These are phyloP conservation scores for Lathronympha strigana DNA, from an alignment of 2,888 invertebrate species.

Conservation along the genomic window DNA sequence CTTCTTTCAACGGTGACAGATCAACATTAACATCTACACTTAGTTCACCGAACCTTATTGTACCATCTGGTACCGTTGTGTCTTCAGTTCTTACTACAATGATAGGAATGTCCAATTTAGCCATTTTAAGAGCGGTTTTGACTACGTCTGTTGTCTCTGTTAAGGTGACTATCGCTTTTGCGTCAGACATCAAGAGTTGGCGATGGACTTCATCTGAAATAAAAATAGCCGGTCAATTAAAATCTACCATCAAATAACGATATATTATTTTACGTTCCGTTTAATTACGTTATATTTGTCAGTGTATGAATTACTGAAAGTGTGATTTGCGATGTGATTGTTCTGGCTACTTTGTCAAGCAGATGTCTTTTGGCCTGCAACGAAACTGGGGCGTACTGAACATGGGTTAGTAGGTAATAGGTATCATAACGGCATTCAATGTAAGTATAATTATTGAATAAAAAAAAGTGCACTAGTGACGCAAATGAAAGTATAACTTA, in stretches of 20 bases:
- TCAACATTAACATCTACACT: constrained; percentile 83
- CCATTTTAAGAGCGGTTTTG: constrained; percentile 75
- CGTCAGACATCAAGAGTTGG: constrained; percentile 85
- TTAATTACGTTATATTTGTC: no score
- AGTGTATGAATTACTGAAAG: no score
- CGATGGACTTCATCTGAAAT: constrained; percentile 88
- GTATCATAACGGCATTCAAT: no score
- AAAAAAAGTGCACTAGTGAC: no score
- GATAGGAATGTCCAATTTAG: constrained; percentile 81
- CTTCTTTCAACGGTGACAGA: constrained; percentile 77
- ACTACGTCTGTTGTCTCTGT: constrained; percentile 77
- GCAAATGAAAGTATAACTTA: neutral
- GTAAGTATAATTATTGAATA: no score
- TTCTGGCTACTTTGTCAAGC: no score
- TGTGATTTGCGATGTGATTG: no score
- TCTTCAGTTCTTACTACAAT: constrained; percentile 73
- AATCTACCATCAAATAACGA: neutral
- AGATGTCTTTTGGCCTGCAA: no score
- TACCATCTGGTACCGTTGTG: constrained; percentile 69
- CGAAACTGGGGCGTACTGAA: no score
- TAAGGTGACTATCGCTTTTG: constrained; percentile 86
- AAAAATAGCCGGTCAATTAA: neutral
- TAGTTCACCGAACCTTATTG: constrained; percentile 86
- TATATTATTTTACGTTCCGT: no score
- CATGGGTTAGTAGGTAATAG: no score